Base-by-base conservation (phyloP, 37 sponge, comb jelly and placozoan genomes). In the Crambe crambe region DNA sequence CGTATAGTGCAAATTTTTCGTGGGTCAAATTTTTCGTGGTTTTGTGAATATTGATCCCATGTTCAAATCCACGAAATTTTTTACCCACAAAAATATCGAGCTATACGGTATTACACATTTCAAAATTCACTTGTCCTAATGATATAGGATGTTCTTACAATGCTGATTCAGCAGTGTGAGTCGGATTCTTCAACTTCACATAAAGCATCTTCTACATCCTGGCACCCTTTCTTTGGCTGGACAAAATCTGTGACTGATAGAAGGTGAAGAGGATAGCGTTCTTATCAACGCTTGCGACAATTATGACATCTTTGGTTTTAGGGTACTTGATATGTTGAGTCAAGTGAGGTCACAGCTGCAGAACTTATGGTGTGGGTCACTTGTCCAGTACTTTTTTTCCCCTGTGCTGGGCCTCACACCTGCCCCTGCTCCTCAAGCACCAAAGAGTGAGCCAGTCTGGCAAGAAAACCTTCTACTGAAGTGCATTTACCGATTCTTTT, bases 151-250 rank as follows among this genome's bases (percentile, higher is more conserved):
- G 43, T 76, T 1, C 64, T 63, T 21, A 78, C 68, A 3, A 15
- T 78, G 34, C 68, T 78, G 35, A 67, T 44, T 43, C 36, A 43
- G 30, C 35, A 56, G 34, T 51, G 47, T 64, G 68, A 5, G 18
- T 42, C 32, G 32, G 18, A 31, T 37, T 60, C 77, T 15, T 12
- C 65, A 43, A 25, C 58, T 37, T 22, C 36, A 3, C 66, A 60
- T 40, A 26, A 25, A 64, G 37, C 82, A 56, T 32, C 58, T 23
- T 21, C 72, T 38, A 40, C 80, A 20, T 59, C 59, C 12, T 93
- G 92, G 93, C 93, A 93, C 64, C 83, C 86, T 3, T 63, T 93
- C 65, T 86, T 93, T 73, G 93, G 93, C 67, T 89, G 85, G 76
- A 67, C 35, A 27, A 68, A 67, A 4, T 64, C 70, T 10, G 56